A percentile compares a stretch with the other conserved stretches of the same genome.
Conservation (phyloP, 2,888 invertebrate species). For the Macrophya annulata region DNA sequence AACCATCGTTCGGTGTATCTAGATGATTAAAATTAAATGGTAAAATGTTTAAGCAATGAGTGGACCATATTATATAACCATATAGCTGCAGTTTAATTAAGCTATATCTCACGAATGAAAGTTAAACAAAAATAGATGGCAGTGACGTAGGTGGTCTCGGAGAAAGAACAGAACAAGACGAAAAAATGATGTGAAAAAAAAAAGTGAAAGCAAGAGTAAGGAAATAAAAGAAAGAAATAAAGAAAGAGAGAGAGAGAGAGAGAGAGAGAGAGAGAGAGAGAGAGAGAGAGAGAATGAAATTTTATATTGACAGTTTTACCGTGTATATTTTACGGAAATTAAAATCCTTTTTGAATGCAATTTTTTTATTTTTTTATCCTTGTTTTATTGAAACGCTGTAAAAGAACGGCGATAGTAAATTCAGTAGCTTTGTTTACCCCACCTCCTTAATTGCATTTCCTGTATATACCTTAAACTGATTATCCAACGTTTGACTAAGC, state of each 20-base stretch:
- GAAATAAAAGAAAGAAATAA: background rate
- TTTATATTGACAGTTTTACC: background rate
- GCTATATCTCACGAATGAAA: constrained; percentile 27
- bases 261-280: background rate
- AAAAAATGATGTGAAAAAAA: background rate
- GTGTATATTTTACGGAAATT: constrained; percentile 1
- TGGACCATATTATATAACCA: background rate
- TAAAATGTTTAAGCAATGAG: background rate
- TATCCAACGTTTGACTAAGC: constrained; percentile 45
- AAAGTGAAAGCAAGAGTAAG: background rate
- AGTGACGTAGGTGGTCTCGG: background rate
- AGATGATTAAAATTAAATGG: constrained; percentile 8
- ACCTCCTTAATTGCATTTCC: constrained; percentile 16
- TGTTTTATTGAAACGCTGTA: background rate
- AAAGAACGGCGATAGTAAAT: background rate
- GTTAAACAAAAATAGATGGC: background rate
- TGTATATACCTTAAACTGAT: constrained; percentile 14
- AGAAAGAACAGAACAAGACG: background rate
- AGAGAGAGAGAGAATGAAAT: background rate
- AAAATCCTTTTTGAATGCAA: background rate
- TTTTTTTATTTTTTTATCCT: background rate
- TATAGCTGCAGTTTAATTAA: constrained; percentile 17
- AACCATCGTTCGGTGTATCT: background rate
- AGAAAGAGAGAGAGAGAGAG: too few species aligned
- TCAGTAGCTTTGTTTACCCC: background rate